Conservation (phyloP, 2,888 invertebrate genomes). For the Epinotia bilunana region DNA sequence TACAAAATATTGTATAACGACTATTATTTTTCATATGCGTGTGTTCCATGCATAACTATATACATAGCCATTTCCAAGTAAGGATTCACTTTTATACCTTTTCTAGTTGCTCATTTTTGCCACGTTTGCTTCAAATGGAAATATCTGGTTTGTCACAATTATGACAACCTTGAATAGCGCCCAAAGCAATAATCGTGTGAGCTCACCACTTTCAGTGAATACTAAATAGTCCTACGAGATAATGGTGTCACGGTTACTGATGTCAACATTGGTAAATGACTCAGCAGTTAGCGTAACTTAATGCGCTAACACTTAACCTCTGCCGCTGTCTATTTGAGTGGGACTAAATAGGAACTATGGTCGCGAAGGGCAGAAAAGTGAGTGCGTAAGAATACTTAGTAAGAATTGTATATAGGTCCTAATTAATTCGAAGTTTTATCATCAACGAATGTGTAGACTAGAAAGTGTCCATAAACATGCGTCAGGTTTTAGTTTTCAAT, state of each 20-base stretch:
- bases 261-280: slow-evolving; percentile 36
- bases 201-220: slow-evolving; percentile 40
- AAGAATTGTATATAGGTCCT: background rate
- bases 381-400: background rate
- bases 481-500: slow-evolving; percentile 12
- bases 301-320: slow-evolving; percentile 29
- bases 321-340: background rate
- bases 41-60: too few relatives aligned
- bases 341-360: background rate
- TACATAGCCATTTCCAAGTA: too few relatives aligned
- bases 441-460: background rate
- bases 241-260: slow-evolving; percentile 40
- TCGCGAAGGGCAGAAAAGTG: background rate
- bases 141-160: background rate
- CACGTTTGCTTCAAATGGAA: slow-evolving; percentile 4
- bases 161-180: slow-evolving; percentile 33
- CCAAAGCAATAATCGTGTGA: slow-evolving; percentile 30
- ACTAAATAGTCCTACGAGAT: slow-evolving; percentile 41
- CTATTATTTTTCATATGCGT: too few relatives aligned
- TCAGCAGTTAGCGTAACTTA: slow-evolving; percentile 12
- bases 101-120: background rate
- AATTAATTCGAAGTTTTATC: background rate
- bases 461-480: slow-evolving; percentile 7
- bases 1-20: too few relatives aligned
- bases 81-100: background rate